Conservation (phyloP, 23 tunicate genomes). For the Aplidium turbinatum region DNA sequence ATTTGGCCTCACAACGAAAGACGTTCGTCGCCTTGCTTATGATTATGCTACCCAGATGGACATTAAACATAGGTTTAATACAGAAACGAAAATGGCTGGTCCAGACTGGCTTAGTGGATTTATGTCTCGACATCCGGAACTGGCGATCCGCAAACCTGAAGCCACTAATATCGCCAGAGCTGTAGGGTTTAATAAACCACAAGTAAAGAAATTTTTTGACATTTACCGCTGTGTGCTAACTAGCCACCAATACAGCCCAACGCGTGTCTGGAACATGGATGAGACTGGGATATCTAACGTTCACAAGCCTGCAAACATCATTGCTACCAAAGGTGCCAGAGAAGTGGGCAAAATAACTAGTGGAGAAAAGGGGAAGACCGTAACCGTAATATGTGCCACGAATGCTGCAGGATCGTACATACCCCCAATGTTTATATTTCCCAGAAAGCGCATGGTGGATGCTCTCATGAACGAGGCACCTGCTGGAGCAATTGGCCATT, state of each 20-base stretch:
- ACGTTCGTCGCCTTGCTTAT: conserved; percentile 8
- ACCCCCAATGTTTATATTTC: conserved; percentile 15
- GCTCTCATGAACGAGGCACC: conserved; percentile 20
- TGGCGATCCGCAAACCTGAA: conserved; percentile 17
- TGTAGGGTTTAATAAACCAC: conserved; percentile 16
- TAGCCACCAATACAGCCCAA: not conserved
- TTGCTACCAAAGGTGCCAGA: conserved; percentile 4
- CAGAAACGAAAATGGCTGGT: conserved; percentile 25
- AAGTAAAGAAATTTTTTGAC: conserved; percentile 4
- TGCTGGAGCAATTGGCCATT: conserved; percentile 16
- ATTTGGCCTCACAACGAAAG: conserved; percentile 19
- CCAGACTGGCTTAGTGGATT: conserved; percentile 15
- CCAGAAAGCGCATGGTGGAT: conserved; percentile 4
- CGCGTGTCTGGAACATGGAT: conserved; percentile 1
- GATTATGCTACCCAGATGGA: conserved; percentile 13
- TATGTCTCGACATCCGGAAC: conserved; percentile 8
- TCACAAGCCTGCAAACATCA: not conserved
- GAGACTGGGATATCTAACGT: conserved; percentile 17
- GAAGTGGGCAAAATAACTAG: conserved; percentile 21
- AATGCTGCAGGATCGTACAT: conserved; percentile 16
- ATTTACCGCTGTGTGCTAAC: not conserved
- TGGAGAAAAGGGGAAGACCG: conserved; percentile 24
- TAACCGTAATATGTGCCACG: conserved; percentile 6
- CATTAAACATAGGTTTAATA: conserved; percentile 23
- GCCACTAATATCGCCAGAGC: conserved; percentile 9